Base-by-base conservation (phyloP, 2,113 vertebrate species). In the Prionailurus bengalensis region DNA sequence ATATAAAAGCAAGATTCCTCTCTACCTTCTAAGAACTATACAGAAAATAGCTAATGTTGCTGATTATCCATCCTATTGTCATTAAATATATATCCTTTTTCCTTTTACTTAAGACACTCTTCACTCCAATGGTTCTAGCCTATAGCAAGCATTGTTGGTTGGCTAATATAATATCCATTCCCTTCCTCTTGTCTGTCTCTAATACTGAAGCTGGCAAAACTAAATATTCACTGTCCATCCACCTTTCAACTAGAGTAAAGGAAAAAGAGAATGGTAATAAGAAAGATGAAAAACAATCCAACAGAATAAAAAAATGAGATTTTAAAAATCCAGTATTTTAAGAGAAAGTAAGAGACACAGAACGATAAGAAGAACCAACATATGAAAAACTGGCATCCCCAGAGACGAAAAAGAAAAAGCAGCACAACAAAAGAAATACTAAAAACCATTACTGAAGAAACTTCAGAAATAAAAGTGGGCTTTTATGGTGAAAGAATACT, bases 321-420 rank as follows among this genome's bases (percentile, higher is more conserved):
- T n/a, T 16, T 29, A 45, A 71, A 48, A 45, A 70, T 31, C 17
- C 2, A n/a, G 48, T 21, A 66, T 33, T 89, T 97, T 36, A 89
- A 70, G 25, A 45, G 33, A 55, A 74, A 92, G 58, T 76, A 23
- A 71, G 17, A 51, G 3, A 76, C 4, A 48, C 3, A 89, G 27
- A 91, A 39, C 91, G 45, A 55, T 25, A 66, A 53, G 21, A 63
- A 92, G 42, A 78, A 70, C 29, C 78, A 84, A 82, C 21, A 68
- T 31, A 42, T 78, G 39, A 76, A 66, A 10, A 80, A 17, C 36
- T 76, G 19, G 48, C 27, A 78, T 25, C 15, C 19, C 51, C 63
- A 29, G 90, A 92, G 31, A 88, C 78, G 87, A 66, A 91, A 84
- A 89, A 84, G 39, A 89, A 48, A 87, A 92, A 29, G 39, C 51